A percentile compares a stretch with the other conserved stretches of the same genome.
Conservation (phyloP, 2,888 invertebrate species). For the Hypercompe scribonia region DNA sequence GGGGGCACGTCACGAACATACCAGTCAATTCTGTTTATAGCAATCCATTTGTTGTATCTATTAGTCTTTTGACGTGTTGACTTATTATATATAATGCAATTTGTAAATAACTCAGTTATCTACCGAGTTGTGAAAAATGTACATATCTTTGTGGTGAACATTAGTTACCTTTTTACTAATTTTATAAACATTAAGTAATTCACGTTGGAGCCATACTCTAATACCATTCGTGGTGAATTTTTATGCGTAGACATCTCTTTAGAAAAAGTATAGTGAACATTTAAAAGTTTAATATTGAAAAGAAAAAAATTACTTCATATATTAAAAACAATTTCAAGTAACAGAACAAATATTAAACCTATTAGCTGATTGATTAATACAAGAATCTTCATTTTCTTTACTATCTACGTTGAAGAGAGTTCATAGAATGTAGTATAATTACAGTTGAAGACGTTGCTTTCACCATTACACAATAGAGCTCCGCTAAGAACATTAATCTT, state of each 20-base stretch:
- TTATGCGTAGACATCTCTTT: neutral
- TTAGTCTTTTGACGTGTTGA: constrained; percentile 18
- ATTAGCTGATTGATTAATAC: constrained; percentile 23
- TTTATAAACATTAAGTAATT: neutral
- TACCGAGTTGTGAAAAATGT: neutral
- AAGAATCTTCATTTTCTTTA: constrained; percentile 39
- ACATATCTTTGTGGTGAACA: neutral
- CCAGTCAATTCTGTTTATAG: constrained; percentile 55
- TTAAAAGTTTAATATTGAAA: neutral
- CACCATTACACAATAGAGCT: constrained; percentile 44
- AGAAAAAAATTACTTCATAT: neutral
- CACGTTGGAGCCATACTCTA: neutral
- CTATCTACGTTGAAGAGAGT: constrained; percentile 35
- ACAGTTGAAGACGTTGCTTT: constrained; percentile 45
- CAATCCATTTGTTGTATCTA: constrained; percentile 49
- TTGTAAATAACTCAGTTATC: neutral
- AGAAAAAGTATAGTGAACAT: neutral
- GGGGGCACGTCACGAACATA: constrained; percentile 64
- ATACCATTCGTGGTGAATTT: neutral
- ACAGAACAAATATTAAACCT: constrained; percentile 21
- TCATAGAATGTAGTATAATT: constrained; percentile 42
- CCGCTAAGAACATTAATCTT: constrained; percentile 56
- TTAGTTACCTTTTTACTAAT: neutral
- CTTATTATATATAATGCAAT: constrained; percentile 8
- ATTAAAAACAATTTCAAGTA: neutral